phyloP scores from a whole-genome alignment of 2,113 vertebrate species.

The Caracal caracal region DNA sequence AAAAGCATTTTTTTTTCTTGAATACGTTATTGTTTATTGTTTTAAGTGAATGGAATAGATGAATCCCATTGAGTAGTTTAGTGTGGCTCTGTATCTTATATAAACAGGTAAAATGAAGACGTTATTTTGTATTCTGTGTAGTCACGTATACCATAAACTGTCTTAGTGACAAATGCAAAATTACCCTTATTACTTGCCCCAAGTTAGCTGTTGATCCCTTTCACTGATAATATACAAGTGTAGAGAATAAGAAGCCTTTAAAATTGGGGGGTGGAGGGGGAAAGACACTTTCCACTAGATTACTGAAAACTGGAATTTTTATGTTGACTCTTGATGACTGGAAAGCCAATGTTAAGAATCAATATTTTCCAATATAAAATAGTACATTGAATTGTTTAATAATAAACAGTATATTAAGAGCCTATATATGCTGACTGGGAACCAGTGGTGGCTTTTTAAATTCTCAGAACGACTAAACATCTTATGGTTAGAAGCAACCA shows the following conservation, averaged over 20 bases:
- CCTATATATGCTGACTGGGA: conserved; percentile 55
- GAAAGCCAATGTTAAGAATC: conserved; percentile 47
- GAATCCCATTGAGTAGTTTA: conserved; percentile 72
- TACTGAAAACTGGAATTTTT: conserved; percentile 18
- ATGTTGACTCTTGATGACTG: neutral
- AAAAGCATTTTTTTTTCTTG: neutral
- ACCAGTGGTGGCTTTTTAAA: neutral
- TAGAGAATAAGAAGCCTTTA: conserved; percentile 8
- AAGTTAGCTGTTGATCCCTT: conserved; percentile 61
- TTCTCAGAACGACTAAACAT: conserved; percentile 43
- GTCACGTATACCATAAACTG: neutral
- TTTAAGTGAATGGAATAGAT: conserved; percentile 61
- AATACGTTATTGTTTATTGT: conserved; percentile 51
- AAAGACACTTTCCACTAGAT: conserved; percentile 1
- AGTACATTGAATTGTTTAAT: conserved; percentile 55
- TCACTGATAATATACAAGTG: conserved; percentile 19
- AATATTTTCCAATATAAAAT: conserved; percentile 41
- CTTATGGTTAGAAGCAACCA: conserved; percentile 45
- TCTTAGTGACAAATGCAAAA: neutral
- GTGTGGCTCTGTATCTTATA: conserved; percentile 58
- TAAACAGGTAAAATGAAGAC: conserved; percentile 53
- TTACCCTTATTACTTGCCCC: neutral
- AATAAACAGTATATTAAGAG: conserved; percentile 69
- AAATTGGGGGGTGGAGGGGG: neutral
- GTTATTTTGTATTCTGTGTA: conserved; percentile 18